These are phyloP conservation scores for Phenganax subtilis DNA, from an alignment of 92 coral and sea anemone species.

Conservation along the genomic window DNA sequence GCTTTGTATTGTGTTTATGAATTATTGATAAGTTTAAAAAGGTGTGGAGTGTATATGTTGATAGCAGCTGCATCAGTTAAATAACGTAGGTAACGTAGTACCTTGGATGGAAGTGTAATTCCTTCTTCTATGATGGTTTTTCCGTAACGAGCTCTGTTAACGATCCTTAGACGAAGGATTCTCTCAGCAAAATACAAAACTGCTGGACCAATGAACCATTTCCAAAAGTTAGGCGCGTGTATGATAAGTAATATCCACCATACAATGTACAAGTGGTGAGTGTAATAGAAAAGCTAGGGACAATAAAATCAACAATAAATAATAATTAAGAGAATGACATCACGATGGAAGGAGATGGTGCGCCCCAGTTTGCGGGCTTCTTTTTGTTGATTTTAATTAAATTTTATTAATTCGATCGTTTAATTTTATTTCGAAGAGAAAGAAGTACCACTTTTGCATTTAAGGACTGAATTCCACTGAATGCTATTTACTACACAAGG, in stretches of 20 bases:
- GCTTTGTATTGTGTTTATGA: too few species aligned
- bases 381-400: too few species aligned
- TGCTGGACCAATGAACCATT: conserved; percentile 37
- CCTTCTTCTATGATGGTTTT: conserved; percentile 32
- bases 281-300: conserved; percentile 29
- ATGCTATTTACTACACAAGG: too few species aligned
- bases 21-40: too few species aligned
- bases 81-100: not conserved
- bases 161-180: conserved; percentile 29
- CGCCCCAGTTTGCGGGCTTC: too few species aligned
- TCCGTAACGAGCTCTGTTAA: conserved; percentile 32
- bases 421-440: too few species aligned
- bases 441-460: too few species aligned
- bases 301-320: not conserved
- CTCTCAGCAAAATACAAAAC: conserved; percentile 23
- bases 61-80: too few species aligned
- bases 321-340: not conserved
- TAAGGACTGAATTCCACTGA: too few species aligned
- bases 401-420: too few species aligned
- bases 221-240: conserved; percentile 37
- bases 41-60: too few species aligned
- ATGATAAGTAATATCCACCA: conserved; percentile 33
- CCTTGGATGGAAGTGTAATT: conserved; percentile 30
- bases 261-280: conserved; percentile 30
- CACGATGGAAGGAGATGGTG: not conserved